A percentile compares a stretch with the other conserved stretches of the same genome.
phyloP scores from a whole-genome alignment of 2,888 invertebrate species.

The Catonia carolina region DNA sequence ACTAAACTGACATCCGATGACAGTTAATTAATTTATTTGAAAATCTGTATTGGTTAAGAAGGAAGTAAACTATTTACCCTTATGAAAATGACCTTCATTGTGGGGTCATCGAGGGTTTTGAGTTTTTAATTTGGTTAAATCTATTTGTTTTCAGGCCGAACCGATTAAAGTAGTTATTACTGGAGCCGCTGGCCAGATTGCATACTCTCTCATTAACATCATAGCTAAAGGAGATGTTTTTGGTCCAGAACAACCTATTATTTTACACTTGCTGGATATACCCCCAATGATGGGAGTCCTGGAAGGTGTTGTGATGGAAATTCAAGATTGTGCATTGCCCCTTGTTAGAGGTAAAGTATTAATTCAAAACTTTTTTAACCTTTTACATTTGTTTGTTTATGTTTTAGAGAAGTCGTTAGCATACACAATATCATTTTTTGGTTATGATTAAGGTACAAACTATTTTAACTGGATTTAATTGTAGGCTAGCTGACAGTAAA shows the following conservation, averaged over 20 bases:
- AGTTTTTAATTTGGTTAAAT: slow-evolving; percentile 5
- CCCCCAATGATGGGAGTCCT: slow-evolving; percentile 93
- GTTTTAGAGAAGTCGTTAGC: no score
- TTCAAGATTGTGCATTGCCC: slow-evolving; percentile 91
- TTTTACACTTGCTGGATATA: slow-evolving; percentile 89
- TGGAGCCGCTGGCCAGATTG: slow-evolving; percentile 99
- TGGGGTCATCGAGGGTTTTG: slow-evolving; percentile 15
- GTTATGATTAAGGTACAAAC: background rate
- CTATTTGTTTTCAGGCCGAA: slow-evolving; percentile 53
- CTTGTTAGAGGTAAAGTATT: slow-evolving; percentile 61
- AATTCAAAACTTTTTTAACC: no score
- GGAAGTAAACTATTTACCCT: slow-evolving; percentile 25
- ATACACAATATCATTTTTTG: no score
- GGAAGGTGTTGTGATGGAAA: slow-evolving; percentile 97
- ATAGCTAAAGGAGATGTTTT: slow-evolving; percentile 95
- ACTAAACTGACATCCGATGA: slow-evolving; percentile 18
- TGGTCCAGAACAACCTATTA: slow-evolving; percentile 78
- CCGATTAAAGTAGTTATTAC: slow-evolving; percentile 93
- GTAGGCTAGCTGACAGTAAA: no score
- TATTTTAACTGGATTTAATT: background rate
- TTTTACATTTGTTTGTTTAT: no score
- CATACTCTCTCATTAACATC: slow-evolving; percentile 91
- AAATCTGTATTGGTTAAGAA: slow-evolving; percentile 24
- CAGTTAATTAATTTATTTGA: slow-evolving; percentile 23
- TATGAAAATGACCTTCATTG: slow-evolving; percentile 26